Evolutionary conservation across 2,113 vertebrate species (phyloP).

Genomic region (Charadrius vociferus): DNA sequence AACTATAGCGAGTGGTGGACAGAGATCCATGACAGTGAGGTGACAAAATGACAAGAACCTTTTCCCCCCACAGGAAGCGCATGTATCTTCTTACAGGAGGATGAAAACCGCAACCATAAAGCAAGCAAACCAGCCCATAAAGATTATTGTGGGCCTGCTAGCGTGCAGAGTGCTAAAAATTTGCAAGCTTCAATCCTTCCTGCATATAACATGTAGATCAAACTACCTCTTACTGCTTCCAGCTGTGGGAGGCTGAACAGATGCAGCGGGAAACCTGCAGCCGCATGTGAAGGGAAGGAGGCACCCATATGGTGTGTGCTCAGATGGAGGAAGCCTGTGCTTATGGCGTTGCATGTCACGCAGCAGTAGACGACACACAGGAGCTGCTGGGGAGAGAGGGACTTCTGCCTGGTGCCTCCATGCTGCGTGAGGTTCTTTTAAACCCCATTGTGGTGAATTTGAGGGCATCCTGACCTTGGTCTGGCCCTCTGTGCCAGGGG

Average conservation of each 20-base stretch:
- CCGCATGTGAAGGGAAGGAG: neutral
- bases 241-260: slow-evolving; percentile 30
- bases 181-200: neutral
- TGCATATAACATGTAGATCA: neutral
- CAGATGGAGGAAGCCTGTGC: neutral
- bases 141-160: neutral
- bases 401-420: neutral
- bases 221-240: slow-evolving; percentile 26
- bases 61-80: neutral
- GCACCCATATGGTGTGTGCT: neutral
- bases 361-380: fast-evolving
- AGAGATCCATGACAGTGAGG: neutral
- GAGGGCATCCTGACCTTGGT: neutral
- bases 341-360: no score
- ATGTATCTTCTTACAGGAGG: neutral
- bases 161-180: neutral
- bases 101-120: neutral
- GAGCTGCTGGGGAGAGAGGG: neutral
- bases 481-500: neutral
- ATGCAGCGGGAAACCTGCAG: neutral
- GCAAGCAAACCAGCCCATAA: neutral
- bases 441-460: neutral
- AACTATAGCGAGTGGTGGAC: neutral
- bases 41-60: neutral
- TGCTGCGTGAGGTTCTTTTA: neutral